Percentiles rank a stretch among this genome's conserved stretches.
These are phyloP conservation scores for Aldrovandia affinis DNA, from an alignment of 2,797 vertebrate species.

Conservation along the genomic window DNA sequence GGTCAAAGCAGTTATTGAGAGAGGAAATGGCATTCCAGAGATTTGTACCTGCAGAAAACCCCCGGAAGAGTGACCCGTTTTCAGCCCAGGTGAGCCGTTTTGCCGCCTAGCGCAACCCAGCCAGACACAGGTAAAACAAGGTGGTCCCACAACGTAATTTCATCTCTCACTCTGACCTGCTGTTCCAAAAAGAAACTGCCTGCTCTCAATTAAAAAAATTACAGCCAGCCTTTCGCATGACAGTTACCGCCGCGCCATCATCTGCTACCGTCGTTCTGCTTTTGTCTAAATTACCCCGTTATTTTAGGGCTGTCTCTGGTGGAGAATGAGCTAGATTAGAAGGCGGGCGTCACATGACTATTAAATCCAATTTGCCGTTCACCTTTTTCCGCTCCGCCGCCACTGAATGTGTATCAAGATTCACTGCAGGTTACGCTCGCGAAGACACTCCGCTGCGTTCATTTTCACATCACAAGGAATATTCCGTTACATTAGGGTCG, in stretches of 20 bases:
- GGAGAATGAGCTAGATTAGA: constrained; percentile 20
- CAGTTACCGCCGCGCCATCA: background rate
- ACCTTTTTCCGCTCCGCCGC: constrained; percentile 9
- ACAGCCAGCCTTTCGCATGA: background rate
- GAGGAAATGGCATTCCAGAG: background rate
- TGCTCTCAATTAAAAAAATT: background rate
- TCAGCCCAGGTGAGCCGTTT: too few species aligned
- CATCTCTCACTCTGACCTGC: background rate
- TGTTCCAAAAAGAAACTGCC: too few species aligned
- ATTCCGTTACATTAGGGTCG: constrained; percentile 20
- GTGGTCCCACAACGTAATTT: background rate
- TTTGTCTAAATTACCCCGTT: background rate
- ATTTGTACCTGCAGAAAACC: background rate
- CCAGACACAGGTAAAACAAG: background rate
- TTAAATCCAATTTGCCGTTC: constrained; percentile 10
- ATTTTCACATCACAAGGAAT: constrained; percentile 17
- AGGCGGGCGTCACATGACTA: background rate
- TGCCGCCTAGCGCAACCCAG: too few species aligned
- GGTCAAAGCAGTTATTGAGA: background rate
- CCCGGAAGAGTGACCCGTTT: background rate
- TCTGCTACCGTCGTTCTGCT: background rate
- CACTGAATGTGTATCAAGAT: background rate
- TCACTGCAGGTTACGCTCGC: background rate
- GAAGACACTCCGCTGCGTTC: constrained; percentile 21
- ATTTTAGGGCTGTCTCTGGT: constrained; percentile 13